Evolutionary conservation across 1,140 invertebrate species (phyloP).

Genomic region (Trigoniulus corallinus): DNA sequence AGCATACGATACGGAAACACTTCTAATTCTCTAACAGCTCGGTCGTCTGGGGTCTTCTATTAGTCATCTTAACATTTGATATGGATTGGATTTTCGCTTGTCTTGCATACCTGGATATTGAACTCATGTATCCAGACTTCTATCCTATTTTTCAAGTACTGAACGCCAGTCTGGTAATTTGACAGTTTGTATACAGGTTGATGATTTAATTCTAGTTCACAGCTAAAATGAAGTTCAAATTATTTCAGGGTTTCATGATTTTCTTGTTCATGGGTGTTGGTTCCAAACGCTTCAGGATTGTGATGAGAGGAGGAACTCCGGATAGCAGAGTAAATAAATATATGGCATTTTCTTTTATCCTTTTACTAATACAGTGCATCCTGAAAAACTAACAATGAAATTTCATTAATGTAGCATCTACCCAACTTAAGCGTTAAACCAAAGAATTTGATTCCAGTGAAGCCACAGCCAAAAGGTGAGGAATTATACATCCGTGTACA

Average conservation of each 20-base stretch:
- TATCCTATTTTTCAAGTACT: constrained; percentile 5
- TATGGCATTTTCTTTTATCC: no score
- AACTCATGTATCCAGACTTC: constrained; percentile 1
- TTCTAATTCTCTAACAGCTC: neutral
- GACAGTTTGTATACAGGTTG: no score
- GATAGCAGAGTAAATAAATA: neutral
- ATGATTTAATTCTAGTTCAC: no score
- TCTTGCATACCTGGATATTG: constrained; percentile 3
- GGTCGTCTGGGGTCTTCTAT: neutral
- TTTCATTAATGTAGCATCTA: neutral
- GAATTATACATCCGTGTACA: no score
- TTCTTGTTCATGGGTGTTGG: neutral
- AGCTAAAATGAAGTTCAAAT: no score
- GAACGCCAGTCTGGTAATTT: constrained; percentile 1
- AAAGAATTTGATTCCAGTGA: neutral
- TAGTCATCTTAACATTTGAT: neutral
- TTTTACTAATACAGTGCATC: neutral
- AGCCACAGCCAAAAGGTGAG: neutral
- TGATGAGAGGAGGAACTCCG: neutral
- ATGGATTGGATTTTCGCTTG: constrained; percentile 4
- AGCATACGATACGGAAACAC: no score
- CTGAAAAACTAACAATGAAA: neutral
- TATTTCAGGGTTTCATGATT: neutral
- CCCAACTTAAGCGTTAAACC: no score
- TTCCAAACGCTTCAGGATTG: neutral